Evolutionary conservation across 2,888 invertebrate species (phyloP).

Genomic region (Epinotia demarniana): DNA sequence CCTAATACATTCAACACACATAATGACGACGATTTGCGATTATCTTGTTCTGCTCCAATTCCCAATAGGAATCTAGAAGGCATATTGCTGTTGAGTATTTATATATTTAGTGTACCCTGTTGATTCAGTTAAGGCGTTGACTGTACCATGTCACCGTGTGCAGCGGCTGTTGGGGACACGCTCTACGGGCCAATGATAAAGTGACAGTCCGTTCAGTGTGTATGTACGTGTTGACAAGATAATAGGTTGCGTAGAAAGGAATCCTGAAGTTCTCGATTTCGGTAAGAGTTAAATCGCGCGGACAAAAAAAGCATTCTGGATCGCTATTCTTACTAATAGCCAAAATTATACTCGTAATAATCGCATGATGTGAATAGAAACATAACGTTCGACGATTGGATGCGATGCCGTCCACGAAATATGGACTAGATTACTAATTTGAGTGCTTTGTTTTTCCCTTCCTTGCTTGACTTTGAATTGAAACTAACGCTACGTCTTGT

Average conservation of each 20-base stretch:
- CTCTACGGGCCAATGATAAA: background rate
- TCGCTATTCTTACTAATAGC: background rate
- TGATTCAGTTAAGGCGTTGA: slow-evolving; percentile 4
- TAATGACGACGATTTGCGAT: too few relatives aligned
- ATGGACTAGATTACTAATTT: background rate
- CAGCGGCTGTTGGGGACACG: slow-evolving; percentile 9
- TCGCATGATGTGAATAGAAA: too few relatives aligned
- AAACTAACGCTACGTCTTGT: background rate
- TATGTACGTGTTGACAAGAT: slow-evolving; percentile 10
- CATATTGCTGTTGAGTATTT: too few relatives aligned
- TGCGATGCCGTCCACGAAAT: background rate
- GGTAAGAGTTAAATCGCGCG: too few relatives aligned
- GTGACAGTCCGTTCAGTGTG: background rate
- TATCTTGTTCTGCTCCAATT: too few relatives aligned
- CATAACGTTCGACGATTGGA: background rate
- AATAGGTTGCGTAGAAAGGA: slow-evolving; percentile 11
- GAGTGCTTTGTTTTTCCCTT: background rate
- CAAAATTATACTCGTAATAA: background rate
- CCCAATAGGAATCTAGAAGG: too few relatives aligned
- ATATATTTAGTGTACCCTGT: background rate
- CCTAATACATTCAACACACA: background rate
- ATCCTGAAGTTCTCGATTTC: background rate
- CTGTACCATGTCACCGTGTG: slow-evolving; percentile 15
- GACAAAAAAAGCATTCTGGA: background rate
- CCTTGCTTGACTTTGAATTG: background rate